A percentile compares a stretch with the other conserved stretches of the same genome.
These are phyloP conservation scores for Ceriagrion tenellum DNA, from an alignment of 2,888 invertebrate genomes.

Conservation along the genomic window DNA sequence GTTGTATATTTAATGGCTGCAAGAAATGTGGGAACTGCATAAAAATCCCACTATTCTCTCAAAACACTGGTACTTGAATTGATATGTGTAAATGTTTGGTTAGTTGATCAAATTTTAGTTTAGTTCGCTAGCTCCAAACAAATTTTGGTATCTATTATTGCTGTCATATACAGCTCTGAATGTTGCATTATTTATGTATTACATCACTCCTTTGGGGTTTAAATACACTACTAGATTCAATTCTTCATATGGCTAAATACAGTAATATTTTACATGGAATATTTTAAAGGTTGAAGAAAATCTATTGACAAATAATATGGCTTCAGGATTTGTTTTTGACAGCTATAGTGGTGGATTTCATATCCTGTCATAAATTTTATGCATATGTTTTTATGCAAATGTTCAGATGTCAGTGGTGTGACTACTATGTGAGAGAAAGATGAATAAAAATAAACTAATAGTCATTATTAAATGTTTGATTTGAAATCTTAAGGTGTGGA, in stretches of 20 bases:
- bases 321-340: background rate
- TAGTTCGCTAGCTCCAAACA: constrained; percentile 11
- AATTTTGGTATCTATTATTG: background rate
- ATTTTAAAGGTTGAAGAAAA: background rate
- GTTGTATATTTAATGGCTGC: constrained; percentile 37
- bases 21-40: background rate
- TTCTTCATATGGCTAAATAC: constrained; percentile 9
- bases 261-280: constrained; percentile 49
- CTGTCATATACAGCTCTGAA: constrained; percentile 31
- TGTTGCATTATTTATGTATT: constrained; percentile 14
- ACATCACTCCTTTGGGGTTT: background rate
- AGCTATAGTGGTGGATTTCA: background rate
- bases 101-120: constrained; percentile 26
- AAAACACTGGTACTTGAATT: constrained; percentile 46
- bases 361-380: constrained; percentile 20
- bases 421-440: constrained; percentile 6
- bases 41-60: constrained; percentile 41
- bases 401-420: constrained; percentile 48
- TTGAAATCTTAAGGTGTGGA: too few relatives aligned
- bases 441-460: constrained; percentile 39
- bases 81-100: constrained; percentile 45
- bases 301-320: background rate
- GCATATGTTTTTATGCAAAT: constrained; percentile 14
- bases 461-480: background rate
- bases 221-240: background rate